phyloP scores from a whole-genome alignment of 2,113 vertebrate genomes.

The Psilopsiagon aymara region DNA sequence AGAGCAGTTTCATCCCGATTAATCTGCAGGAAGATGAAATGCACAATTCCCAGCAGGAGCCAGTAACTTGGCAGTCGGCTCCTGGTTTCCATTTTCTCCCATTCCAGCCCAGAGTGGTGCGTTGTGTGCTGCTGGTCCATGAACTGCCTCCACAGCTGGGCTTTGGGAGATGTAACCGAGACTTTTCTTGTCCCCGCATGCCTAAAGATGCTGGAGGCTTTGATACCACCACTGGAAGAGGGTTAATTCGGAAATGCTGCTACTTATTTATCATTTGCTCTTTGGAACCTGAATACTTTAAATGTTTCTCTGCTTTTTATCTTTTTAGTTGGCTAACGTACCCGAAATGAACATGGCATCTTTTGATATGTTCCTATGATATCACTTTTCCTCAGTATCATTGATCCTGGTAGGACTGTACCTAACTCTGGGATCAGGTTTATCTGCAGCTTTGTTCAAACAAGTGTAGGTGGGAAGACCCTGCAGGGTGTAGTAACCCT shows the following conservation, averaged over 20 bases:
- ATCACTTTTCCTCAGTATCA: not conserved
- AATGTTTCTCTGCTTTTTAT: not conserved
- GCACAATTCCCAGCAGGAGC: not conserved
- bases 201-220: not conserved
- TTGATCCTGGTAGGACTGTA: not conserved
- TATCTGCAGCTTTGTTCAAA: not conserved
- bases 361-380: not conserved
- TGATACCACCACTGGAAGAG: not conserved
- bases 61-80: rapidly evolving
- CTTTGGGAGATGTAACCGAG: not conserved
- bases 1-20: not conserved
- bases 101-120: not conserved
- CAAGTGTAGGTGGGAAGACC: not conserved
- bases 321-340: not conserved
- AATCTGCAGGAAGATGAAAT: not conserved
- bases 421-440: not conserved
- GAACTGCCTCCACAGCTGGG: not conserved
- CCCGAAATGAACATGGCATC: not conserved
- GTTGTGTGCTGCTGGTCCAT: not conserved
- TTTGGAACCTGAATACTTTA: not conserved
- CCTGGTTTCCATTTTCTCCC: not conserved
- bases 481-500: not conserved
- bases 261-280: not conserved
- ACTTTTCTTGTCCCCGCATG: not conserved
- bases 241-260: not conserved